Base-by-base conservation (phyloP, 2,888 invertebrate genomes). In the Ennomos quercinarius region DNA sequence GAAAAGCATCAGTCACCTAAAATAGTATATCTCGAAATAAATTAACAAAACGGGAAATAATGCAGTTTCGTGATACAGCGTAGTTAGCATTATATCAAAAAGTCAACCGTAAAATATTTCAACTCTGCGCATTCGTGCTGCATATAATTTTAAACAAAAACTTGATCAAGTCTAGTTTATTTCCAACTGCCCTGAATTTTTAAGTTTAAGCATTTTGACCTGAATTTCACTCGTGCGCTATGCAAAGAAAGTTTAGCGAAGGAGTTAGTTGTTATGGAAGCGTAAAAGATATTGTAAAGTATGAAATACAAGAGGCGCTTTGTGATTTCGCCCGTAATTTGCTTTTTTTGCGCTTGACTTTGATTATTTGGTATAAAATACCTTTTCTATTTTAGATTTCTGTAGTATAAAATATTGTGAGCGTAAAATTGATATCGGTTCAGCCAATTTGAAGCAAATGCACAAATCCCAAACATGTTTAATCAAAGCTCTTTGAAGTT, bases 91-190 rank as follows among this genome's bases (percentile, higher is more conserved):
- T 50, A 43, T 17, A 56, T 43, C 40, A 50, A 53, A 53, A 45
- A 45, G 36, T n/a, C 45, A 47, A 51, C 41, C 40, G 41, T n/a
- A 47, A 27, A 51, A 44, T 52, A 44, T 55, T 43, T 58, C 48
- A 13, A 52, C 51, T 47, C 63, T 56, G 47, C 55, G 53, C 60
- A 49, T 66, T 64, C 57, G 62, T 66, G 64, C 58, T 55, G 62
- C 59, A 52, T 49, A 41, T 50, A 61, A 57, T 57, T 63, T 45
- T 50, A 51, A 60, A 58, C 57, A 66, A 68, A 66, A 61, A 66
- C 42, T 64, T 38, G 52, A 51, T 50, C 45, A 49, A 58, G 48
- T 61, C 56, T 11, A 43, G 42, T 57, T 57, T 61, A 59, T 49
- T 59, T 59, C 48, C 40, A 52, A 61, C 51, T 57, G 52, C 56